These are phyloP conservation scores for Helarctos malayanus DNA, from an alignment of 2,797 vertebrate species.

Conservation along the genomic window DNA sequence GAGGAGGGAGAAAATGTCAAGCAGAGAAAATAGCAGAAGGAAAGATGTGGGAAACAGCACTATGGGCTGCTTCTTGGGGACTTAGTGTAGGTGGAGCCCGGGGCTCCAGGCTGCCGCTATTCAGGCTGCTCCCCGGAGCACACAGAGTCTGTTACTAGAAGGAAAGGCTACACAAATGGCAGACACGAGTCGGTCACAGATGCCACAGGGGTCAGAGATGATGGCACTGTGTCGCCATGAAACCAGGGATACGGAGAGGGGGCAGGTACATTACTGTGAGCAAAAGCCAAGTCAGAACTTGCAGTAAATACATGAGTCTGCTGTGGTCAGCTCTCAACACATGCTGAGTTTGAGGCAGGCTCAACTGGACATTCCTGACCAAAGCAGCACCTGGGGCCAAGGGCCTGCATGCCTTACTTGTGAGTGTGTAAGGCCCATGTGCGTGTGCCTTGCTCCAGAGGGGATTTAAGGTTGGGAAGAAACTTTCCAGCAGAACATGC, in stretches of 20 bases:
- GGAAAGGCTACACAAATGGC: background rate
- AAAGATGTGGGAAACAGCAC: background rate
- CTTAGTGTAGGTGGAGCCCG: background rate
- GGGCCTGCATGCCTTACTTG: accelerated
- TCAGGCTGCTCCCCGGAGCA: background rate
- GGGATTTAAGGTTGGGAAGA: background rate
- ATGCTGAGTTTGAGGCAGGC: background rate
- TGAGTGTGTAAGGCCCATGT: background rate
- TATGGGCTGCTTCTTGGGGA: background rate
- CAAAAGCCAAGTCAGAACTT: background rate
- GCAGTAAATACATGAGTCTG: background rate
- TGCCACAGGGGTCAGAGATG: background rate
- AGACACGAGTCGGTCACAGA: background rate
- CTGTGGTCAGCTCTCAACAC: background rate
- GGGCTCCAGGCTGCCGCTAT: background rate
- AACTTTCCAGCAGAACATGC: background rate
- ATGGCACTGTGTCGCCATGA: background rate
- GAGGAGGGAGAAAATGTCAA: background rate
- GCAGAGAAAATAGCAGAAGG: background rate
- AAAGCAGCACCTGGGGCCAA: background rate
- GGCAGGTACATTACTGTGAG: background rate
- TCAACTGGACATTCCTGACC: too few species aligned
- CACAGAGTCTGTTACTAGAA: background rate
- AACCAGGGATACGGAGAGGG: background rate
- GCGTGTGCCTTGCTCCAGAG: background rate